These are phyloP conservation scores for Hyposoter didymator DNA, from an alignment of 2,888 invertebrate genomes.

Conservation along the genomic window DNA sequence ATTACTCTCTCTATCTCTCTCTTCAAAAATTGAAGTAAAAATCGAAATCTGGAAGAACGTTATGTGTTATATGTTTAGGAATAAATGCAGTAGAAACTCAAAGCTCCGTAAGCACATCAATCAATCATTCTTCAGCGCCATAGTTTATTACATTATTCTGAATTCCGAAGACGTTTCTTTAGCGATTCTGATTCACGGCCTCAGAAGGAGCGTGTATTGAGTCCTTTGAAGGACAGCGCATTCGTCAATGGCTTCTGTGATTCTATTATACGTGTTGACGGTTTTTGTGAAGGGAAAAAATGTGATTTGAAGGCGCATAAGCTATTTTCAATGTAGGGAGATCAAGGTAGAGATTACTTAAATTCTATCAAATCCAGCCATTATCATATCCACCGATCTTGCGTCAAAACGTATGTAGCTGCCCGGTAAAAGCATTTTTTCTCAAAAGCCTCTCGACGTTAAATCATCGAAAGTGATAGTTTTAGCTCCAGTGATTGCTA, in stretches of 20 bases:
- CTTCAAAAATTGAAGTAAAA: neutral
- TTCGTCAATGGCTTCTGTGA: neutral
- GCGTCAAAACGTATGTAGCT: neutral
- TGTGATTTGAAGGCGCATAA: neutral
- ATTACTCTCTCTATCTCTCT: neutral
- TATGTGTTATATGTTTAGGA: neutral
- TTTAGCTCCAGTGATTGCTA: neutral
- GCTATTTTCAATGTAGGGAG: neutral
- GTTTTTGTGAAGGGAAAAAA: neutral
- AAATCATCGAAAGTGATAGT: slow-evolving; percentile 13
- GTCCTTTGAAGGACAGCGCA: neutral
- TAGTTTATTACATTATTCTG: slow-evolving; percentile 41
- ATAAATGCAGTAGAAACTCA: neutral
- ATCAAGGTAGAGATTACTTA: neutral
- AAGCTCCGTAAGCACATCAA: neutral
- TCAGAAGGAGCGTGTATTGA: neutral
- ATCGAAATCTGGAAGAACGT: neutral
- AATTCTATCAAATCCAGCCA: neutral
- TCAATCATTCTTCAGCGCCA: slow-evolving; percentile 8
- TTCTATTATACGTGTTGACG: neutral
- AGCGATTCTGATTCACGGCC: neutral
- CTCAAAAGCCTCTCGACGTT: neutral
- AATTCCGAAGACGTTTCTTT: slow-evolving; percentile 43
- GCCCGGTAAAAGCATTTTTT: neutral
- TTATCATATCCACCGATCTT: neutral